Evolutionary conservation across 2,113 vertebrate species (phyloP).

Genomic region (Cepphus grylle): DNA sequence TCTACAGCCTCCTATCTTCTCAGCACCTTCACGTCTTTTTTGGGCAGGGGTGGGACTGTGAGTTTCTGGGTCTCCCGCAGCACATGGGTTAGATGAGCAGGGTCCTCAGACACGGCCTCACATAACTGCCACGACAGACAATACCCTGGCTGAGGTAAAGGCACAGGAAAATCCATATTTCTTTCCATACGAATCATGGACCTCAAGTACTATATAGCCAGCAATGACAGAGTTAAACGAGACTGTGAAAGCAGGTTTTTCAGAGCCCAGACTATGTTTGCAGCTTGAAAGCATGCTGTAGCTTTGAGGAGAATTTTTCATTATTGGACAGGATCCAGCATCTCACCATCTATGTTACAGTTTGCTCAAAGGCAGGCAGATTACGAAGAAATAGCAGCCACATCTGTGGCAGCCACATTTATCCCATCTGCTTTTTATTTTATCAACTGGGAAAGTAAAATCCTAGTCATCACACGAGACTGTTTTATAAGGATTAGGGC

Average conservation of each 20-base stretch:
- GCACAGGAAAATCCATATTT: not conserved
- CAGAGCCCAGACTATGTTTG: not conserved
- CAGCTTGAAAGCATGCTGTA: constrained; percentile 20
- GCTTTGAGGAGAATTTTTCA: constrained; percentile 9
- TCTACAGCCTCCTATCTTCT: not conserved
- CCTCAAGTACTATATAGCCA: not conserved
- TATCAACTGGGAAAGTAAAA: constrained; percentile 51
- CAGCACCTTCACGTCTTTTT: not conserved
- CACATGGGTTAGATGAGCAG: not conserved
- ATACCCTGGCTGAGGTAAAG: fast-evolving
- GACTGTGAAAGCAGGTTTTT: not conserved
- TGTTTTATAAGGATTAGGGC: constrained; percentile 11
- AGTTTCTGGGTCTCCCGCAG: not conserved
- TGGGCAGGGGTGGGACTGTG: not conserved
- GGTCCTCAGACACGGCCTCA: not conserved
- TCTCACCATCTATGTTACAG: constrained; percentile 42
- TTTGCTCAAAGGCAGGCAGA: constrained; percentile 37
- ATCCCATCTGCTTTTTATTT: constrained; percentile 64
- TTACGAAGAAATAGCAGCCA: constrained; percentile 33
- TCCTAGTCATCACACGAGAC: not conserved
- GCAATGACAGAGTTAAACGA: constrained; percentile 5
- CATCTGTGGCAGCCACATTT: constrained; percentile 41
- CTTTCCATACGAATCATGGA: not conserved
- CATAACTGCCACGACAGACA: fast-evolving
- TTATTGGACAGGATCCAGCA: constrained; percentile 20